A percentile compares a stretch with the other conserved stretches of the same genome.
phyloP scores from a whole-genome alignment of 2,113 vertebrate genomes.

The Siniperca knerii region DNA sequence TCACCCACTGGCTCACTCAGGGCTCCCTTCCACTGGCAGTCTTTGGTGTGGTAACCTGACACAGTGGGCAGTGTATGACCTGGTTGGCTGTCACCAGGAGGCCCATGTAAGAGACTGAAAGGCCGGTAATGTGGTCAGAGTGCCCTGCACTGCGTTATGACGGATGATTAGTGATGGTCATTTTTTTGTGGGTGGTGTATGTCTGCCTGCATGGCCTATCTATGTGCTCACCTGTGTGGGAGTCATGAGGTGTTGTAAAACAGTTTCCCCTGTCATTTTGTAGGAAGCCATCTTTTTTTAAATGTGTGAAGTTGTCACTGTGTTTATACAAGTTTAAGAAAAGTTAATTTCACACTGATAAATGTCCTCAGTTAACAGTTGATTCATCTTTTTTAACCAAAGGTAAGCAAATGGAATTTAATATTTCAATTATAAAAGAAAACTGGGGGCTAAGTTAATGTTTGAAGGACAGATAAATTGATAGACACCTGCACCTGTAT shows the following conservation, averaged over 20 bases:
- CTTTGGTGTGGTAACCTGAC: slow-evolving; percentile 68
- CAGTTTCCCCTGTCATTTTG: neutral
- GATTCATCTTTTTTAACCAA: neutral
- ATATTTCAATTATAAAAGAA: neutral
- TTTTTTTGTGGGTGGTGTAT: neutral
- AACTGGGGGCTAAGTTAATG: neutral
- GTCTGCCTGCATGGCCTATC: neutral
- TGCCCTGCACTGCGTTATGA: slow-evolving; percentile 13
- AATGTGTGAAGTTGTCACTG: neutral
- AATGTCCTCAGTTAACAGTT: neutral
- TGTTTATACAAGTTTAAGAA: neutral
- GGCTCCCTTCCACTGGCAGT: slow-evolving; percentile 15
- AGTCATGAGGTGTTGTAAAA: neutral
- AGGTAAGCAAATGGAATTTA: neutral
- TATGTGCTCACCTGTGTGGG: neutral
- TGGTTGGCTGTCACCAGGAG: slow-evolving; percentile 59
- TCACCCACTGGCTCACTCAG: slow-evolving; percentile 11
- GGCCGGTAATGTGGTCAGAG: slow-evolving; percentile 39
- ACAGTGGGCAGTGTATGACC: slow-evolving; percentile 48
- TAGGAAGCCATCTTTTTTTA: neutral
- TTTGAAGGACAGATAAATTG: neutral
- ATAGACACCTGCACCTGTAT: neutral
- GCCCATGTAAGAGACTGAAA: slow-evolving; percentile 14
- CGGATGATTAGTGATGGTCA: slow-evolving; percentile 1
- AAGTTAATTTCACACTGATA: neutral